Conservation (phyloP, 2,888 invertebrate genomes). For the Ochropleura plecta region DNA sequence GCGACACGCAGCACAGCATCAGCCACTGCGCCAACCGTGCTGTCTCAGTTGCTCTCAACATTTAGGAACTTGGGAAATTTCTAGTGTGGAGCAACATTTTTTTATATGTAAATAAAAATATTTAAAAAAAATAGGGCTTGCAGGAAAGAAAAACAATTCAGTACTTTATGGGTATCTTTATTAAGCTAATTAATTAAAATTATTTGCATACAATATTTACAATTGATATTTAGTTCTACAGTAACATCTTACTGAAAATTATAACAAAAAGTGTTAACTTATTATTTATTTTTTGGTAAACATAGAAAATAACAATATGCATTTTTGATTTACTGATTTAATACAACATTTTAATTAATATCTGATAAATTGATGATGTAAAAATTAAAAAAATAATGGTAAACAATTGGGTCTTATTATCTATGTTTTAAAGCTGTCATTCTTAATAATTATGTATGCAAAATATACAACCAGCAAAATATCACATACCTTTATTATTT, state of each 20-base stretch:
- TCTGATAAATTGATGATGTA: constrained; percentile 36
- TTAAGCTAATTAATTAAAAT: constrained; percentile 81
- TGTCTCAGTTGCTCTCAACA: no score
- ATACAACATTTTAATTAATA: not conserved
- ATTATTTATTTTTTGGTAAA: constrained; percentile 20
- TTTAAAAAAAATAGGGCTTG: not conserved
- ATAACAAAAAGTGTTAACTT: constrained; percentile 6
- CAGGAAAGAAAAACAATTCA: constrained; percentile 11
- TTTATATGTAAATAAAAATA: no score
- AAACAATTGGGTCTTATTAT: constrained; percentile 72
- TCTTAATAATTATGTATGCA: constrained; percentile 78
- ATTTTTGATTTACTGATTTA: constrained; percentile 6
- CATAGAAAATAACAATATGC: constrained; percentile 14
- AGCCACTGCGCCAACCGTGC: no score
- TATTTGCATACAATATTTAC: constrained; percentile 73
- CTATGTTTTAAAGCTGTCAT: constrained; percentile 81
- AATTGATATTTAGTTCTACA: constrained; percentile 56
- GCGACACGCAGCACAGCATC: no score
- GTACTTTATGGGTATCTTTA: constrained; percentile 71
- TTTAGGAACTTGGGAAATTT: no score
- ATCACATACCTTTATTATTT: constrained; percentile 78
- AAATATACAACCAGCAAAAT: constrained; percentile 86
- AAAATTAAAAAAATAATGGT: constrained; percentile 38
- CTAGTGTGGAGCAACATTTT: no score
- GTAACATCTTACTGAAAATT: constrained; percentile 30